A percentile compares a stretch with the other conserved stretches of the same genome.
phyloP scores from a whole-genome alignment of 2,797 vertebrate genomes.

The Basileuterus tristriatus region DNA sequence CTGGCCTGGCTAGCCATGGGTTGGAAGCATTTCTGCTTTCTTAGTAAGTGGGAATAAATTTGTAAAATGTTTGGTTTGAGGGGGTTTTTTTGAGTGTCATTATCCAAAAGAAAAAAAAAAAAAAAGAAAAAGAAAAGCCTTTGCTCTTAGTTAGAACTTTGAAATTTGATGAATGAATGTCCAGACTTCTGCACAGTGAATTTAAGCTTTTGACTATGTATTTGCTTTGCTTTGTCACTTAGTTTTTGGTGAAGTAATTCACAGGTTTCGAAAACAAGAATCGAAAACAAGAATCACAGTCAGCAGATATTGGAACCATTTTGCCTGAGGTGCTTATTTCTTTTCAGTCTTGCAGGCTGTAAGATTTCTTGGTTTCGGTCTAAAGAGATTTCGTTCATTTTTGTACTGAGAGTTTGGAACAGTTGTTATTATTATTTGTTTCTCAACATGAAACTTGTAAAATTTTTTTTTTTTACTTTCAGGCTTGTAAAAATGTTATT shows the following conservation, averaged over 20 bases:
- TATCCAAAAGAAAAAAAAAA: background rate
- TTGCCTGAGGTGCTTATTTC: background rate
- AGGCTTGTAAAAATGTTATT: background rate
- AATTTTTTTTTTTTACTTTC: background rate
- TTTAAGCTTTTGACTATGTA: background rate
- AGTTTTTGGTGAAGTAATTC: background rate
- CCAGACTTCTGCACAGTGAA: background rate
- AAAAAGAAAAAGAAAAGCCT: background rate
- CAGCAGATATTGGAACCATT: background rate
- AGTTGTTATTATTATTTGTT: background rate
- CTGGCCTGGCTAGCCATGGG: background rate
- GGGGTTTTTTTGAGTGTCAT: background rate
- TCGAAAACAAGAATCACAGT: background rate
- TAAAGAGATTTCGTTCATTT: fast-evolving
- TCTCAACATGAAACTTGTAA: background rate
- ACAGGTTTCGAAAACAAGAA: background rate
- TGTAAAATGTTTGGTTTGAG: background rate
- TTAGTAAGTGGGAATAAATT: background rate
- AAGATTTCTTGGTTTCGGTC: background rate
- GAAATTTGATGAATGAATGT: background rate
- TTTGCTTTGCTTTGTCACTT: background rate
- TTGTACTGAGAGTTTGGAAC: background rate
- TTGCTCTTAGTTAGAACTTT: background rate
- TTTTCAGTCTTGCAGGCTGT: background rate
- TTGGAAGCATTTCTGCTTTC: background rate